Evolutionary conservation across 1,140 invertebrate species (phyloP).

Genomic region (Brachionus rotundiformis): DNA sequence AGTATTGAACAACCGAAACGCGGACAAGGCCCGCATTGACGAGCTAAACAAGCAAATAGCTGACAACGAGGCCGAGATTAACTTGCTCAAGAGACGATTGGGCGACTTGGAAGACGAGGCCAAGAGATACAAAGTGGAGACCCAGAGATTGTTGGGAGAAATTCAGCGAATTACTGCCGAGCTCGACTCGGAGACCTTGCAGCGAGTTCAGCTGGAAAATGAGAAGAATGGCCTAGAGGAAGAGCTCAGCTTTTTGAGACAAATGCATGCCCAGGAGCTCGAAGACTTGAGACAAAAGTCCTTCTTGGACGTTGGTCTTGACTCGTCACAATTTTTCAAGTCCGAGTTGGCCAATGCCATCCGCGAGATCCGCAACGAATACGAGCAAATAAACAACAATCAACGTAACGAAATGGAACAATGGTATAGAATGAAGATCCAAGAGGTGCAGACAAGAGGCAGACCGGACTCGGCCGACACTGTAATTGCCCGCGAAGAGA

Average conservation of each 20-base stretch:
- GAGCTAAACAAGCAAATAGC: conserved; percentile 65
- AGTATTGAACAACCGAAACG: conserved; percentile 61
- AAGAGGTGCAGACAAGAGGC: conserved; percentile 43
- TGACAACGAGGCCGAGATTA: conserved; percentile 66
- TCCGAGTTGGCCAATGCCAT: conserved; percentile 67
- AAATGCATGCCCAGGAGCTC: conserved; percentile 52
- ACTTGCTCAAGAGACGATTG: conserved; percentile 65
- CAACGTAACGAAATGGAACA: conserved; percentile 52
- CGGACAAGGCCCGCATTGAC: conserved; percentile 65
- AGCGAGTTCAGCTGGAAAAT: conserved; percentile 50
- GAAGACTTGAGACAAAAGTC: conserved; percentile 48
- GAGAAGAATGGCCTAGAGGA: conserved; percentile 51
- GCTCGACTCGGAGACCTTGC: conserved; percentile 53
- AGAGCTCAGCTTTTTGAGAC: conserved; percentile 47
- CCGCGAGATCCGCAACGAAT: conserved; percentile 66
- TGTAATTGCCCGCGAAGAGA: conserved; percentile 46
- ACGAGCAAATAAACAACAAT: conserved; percentile 57
- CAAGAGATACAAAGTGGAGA: conserved; percentile 63
- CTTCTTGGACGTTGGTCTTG: conserved; percentile 26
- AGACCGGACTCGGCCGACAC: conserved; percentile 19
- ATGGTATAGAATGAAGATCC: conserved; percentile 52
- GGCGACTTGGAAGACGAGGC: conserved; percentile 66
- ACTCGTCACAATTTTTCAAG: conserved; percentile 53
- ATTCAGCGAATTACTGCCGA: conserved; percentile 61
- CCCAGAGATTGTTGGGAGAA: conserved; percentile 64